These are phyloP conservation scores for Australoheros scitulus DNA, from an alignment of 2,113 vertebrate species.

Conservation along the genomic window DNA sequence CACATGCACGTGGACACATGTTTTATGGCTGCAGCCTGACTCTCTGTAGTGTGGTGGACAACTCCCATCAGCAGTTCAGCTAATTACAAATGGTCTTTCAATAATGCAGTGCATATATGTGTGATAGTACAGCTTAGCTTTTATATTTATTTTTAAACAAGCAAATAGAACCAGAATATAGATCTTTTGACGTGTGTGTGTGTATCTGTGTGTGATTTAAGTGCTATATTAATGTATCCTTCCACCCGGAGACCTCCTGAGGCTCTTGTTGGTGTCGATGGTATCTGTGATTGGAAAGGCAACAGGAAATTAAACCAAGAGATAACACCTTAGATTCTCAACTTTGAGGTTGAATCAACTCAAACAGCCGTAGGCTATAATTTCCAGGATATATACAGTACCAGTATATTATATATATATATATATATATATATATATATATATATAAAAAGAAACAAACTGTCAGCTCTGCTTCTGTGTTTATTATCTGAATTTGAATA, in stretches of 20 bases:
- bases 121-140: background rate
- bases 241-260: background rate
- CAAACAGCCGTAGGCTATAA: background rate
- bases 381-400: conserved; percentile 9
- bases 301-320: conserved; percentile 64
- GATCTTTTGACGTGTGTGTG: background rate
- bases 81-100: conserved; percentile 15
- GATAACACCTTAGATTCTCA: conserved; percentile 12
- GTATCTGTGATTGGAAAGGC: conserved; percentile 45
- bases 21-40: background rate
- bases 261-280: conserved; percentile 36
- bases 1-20: background rate
- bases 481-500: conserved; percentile 34
- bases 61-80: conserved; percentile 35
- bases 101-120: background rate
- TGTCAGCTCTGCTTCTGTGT: background rate
- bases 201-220: background rate
- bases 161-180: background rate
- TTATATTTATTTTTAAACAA: background rate
- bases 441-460: too few relatives aligned
- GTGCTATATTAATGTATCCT: conserved; percentile 45
- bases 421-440: too few relatives aligned
- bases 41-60: background rate
- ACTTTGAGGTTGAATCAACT: conserved; percentile 11
- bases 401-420: background rate